Base-by-base conservation (phyloP, 2,888 invertebrate genomes). In the Plemyria rubiginata region DNA sequence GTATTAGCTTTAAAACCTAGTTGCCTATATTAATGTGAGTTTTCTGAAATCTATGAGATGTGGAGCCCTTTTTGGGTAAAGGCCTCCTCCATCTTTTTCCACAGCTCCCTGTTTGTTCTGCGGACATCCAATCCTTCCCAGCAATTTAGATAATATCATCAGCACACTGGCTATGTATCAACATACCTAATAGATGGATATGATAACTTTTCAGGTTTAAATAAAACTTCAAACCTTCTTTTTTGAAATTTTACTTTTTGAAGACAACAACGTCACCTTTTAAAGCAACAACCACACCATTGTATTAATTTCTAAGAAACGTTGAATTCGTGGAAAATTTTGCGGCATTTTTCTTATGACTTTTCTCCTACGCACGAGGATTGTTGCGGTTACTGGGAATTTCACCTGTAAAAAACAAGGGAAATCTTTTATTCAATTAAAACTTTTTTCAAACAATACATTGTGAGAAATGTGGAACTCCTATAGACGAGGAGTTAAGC, bases 381-480 rank as follows among this genome's bases (percentile, higher is more conserved):
- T 16, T 45, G 45, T 45, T 16, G 16, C 16, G 16, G 16, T 16
- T 50, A 38, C 38, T 12, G 53, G 29, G 28, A 40, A 58, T 28
- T 52, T 9, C n/a, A 13, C 28, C 12, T 51, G 52, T 50, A 41
- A 32, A 50, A 59, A 51, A 50, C 58, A 52, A 59, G 53, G 13
- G 46, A 13, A 45, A 38, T 22, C 58, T n/a, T 28, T 15, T 40
- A 46, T 56, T 50, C 11, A 56, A 56, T 56, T 56, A 49, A 41
- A 56, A 56, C 40, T 41, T 56, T 49, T 49, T 49, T 49, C 7
- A 9, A 36, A 46, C 54, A 54, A 54, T 46, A 16, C n/a, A 46
- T 36, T 38, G n/a, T 12, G 5, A 29, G 11, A 48, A 48, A 48
- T 48, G 28, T 29, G 28, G 28, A n/a, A 2, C 28, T 9, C 46